Evolutionary conservation across 2,113 vertebrate genomes (phyloP), one percentile per base, ranked within the genome.

Genomic region (Engystomops pustulosus): DNA sequence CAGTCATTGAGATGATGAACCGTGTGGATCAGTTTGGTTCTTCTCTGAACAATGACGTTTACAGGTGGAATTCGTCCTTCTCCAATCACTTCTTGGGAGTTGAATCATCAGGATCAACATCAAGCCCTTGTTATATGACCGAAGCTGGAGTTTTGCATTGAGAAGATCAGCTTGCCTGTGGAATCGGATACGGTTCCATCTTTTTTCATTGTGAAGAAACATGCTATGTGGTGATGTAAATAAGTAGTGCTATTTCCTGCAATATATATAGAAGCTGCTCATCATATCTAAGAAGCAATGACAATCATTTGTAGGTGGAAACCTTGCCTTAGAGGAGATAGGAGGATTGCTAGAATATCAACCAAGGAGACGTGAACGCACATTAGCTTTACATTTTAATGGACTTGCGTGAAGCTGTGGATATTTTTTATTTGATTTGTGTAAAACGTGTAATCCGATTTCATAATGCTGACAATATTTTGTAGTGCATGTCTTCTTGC

Each of bases 261-360:
- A 51, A 25, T 55, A 70, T 81, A 70, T 81, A 38, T 23, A 70
- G 65, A 51, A 53, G 60, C 72, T 78, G 82, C 72, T 84, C 38
- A 41, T 67, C 75, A n/a, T 77, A 76, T 53, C 15, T 41, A 36
- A 55, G n/a, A 68, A 77, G 82, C 82, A 84, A 78, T 68, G 82
- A 84, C 72, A 84, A 84, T 84, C 82, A 84, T 77, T 78, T 60
- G 74, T 77, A 68, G 82, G n/a, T 20, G 20, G 44, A 67, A 68
- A 41, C 20, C 30, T 68, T 53, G 60, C 60, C 58, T 78, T 84
- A 84, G 41, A 83, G 18, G 41, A 45, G 62, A 41, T 65, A 30
- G 10, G 20, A n/a, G n/a, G n/a, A 18, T 47, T 25, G 47, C 65
- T 69, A 51, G 23, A 51, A 47, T 53, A 23, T 72, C 23, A 58